These are phyloP conservation scores for Platysteira castanea DNA, from an alignment of 2,113 vertebrate genomes.

Conservation along the genomic window DNA sequence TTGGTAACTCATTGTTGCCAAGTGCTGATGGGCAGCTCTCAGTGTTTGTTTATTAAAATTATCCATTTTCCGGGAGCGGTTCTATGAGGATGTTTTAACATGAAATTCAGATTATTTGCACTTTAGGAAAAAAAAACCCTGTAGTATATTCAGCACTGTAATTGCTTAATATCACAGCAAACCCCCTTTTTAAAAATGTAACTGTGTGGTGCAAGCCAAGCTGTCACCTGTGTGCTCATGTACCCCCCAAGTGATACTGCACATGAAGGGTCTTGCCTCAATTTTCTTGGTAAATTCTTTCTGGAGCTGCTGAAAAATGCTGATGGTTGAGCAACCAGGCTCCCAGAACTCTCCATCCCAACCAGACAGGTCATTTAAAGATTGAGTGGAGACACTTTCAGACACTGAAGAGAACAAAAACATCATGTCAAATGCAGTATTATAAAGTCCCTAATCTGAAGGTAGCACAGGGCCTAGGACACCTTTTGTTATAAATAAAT, in stretches of 20 bases:
- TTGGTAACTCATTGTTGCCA: slow-evolving; percentile 74
- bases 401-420: slow-evolving; percentile 33
- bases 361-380: slow-evolving; percentile 28
- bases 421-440: background rate
- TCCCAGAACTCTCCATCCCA: slow-evolving; percentile 48
- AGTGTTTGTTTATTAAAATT: slow-evolving; percentile 80
- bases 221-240: background rate
- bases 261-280: slow-evolving; percentile 68
- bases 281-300: slow-evolving; percentile 82
- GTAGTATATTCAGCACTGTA: background rate
- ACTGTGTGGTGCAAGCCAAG: background rate
- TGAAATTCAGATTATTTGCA: background rate
- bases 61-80: slow-evolving; percentile 75
- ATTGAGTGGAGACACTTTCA: slow-evolving; percentile 38
- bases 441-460: background rate
- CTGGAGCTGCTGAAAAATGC: slow-evolving; percentile 76
- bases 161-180: background rate
- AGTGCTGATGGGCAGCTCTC: slow-evolving; percentile 77
- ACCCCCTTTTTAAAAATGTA: background rate
- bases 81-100: slow-evolving; percentile 47
- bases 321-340: slow-evolving; percentile 31
- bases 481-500: background rate
- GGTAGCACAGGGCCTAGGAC: background rate
- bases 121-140: background rate
- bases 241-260: background rate